These are phyloP conservation scores for Crotalus adamanteus DNA, from an alignment of 2,797 vertebrate genomes.

Conservation along the genomic window DNA sequence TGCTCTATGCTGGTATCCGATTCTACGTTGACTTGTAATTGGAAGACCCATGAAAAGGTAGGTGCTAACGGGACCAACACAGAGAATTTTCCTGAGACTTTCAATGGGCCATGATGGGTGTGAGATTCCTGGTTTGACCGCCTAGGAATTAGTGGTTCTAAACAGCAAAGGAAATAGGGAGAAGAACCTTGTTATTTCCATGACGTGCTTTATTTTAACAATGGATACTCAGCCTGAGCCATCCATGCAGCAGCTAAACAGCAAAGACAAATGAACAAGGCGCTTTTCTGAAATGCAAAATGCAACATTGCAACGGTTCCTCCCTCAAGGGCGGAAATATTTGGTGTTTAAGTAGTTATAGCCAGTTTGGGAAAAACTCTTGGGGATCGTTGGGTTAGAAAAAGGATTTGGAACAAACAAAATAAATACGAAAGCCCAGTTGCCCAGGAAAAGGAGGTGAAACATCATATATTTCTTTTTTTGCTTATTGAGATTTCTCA, in stretches of 20 bases:
- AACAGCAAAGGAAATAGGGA: background rate
- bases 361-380: background rate
- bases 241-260: background rate
- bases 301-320: background rate
- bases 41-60: conserved; percentile 65
- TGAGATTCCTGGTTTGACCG: background rate
- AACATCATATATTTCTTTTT: background rate
- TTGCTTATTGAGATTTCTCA: background rate
- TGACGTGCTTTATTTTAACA: background rate
- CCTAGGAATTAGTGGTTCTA: background rate
- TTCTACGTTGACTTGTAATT: conserved; percentile 51
- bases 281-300: background rate
- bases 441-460: background rate
- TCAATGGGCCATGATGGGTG: background rate
- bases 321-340: background rate
- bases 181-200: background rate
- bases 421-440: background rate
- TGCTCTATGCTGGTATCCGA: conserved; percentile 45
- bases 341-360: background rate
- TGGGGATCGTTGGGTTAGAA: background rate
- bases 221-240: background rate
- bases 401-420: background rate
- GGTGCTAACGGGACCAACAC: conserved; percentile 27
- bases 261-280: background rate
- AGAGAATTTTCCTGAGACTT: background rate